Evolutionary conservation across 2,888 invertebrate genomes (phyloP).

Genomic region (Idaea biselata): DNA sequence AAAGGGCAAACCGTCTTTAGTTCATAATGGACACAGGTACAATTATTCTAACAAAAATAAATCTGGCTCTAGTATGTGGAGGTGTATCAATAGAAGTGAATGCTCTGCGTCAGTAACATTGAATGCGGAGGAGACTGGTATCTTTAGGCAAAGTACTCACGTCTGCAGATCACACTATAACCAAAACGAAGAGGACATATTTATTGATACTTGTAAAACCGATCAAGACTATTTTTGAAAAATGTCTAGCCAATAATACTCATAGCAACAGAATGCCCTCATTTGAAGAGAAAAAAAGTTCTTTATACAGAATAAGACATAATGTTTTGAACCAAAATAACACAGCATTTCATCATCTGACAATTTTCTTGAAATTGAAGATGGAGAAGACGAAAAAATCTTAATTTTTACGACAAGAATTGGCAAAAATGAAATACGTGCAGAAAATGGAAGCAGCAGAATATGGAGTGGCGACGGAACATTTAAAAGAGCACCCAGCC

Average conservation of each 20-base stretch:
- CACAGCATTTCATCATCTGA: background rate
- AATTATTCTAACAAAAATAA: constrained; percentile 1
- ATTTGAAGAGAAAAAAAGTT: background rate
- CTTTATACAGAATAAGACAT: background rate
- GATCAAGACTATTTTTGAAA: background rate
- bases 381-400: too few species aligned
- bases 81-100: constrained; percentile 9
- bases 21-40: too few species aligned
- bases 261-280: background rate
- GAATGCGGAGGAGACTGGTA: constrained; percentile 8
- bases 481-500: background rate
- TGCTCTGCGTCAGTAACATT: constrained; percentile 9
- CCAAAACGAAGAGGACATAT: constrained; percentile 7
- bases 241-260: background rate
- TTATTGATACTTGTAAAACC: constrained; percentile 10
- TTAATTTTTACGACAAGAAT: too few species aligned
- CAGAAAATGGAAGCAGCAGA: background rate
- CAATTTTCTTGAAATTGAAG: background rate
- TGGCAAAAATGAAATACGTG: background rate
- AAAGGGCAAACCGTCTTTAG: too few species aligned
- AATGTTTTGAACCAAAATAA: background rate
- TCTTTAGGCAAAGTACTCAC: constrained; percentile 5
- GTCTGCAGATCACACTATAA: background rate
- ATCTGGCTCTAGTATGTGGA: constrained; percentile 7
- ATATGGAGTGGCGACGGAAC: background rate